Base-by-base conservation (phyloP, 2,888 invertebrate species). In the Cataglyphis albicans region DNA sequence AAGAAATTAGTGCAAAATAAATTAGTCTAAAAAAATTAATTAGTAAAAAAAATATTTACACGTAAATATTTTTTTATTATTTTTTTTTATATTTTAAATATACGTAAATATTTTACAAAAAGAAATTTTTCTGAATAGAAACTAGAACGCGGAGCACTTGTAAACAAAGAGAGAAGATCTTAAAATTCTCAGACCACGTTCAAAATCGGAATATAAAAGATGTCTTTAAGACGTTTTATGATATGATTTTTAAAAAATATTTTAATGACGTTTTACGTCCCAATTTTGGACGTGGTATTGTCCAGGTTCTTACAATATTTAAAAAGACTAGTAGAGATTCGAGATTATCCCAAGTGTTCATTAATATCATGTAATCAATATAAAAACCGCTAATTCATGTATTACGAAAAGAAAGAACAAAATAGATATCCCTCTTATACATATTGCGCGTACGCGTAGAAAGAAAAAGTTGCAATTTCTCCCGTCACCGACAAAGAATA, bases 381-480 rank as follows among this genome's bases (percentile, higher is more conserved):
- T 10, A 29, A 29, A 75, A 52, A 9, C 35, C 41, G 10, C 12
- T 21, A 41, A 6, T 55, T 64, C 41, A 68, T 32, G 15, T 12
- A 3, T 6, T 5, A 12, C 21, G 3, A 10, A 5, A 32, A 32
- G 12, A 2, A 57, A 41, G 29, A 38, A 55, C n/a, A 55, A 76
- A 44, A 18, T 41, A n/a, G 29, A 3, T 52, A 55, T 29, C 48
- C 18, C 2, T 7, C n/a, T 15, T 15, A 29, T 35, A 12, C 5
- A 12, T 55, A 0, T 12, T n/a, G 12, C 21, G 15, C 6, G 29
- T 10, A 38, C n/a, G 44, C 21, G 10, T 12, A 3, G 4, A 65
- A 48, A 41, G 55, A 32, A 48, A 67, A 38, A 67, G 44, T 32
- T 59, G 18, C 21, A 57, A 57, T 76, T 67, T 67, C 38, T 29